Evolutionary conservation across 2,113 vertebrate species (phyloP).

Genomic region (Toxotes jaculatrix): DNA sequence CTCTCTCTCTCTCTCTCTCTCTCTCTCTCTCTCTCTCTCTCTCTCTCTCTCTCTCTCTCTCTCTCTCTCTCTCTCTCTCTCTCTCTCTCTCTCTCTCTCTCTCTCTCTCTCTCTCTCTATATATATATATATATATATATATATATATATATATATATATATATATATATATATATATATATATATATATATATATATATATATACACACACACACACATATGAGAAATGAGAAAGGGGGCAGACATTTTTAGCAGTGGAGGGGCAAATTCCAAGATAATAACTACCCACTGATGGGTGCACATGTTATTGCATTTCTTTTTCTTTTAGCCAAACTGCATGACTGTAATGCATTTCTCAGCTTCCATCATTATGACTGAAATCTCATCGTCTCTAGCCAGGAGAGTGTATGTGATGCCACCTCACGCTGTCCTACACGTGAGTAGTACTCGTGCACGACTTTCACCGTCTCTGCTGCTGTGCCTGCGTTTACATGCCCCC

Average conservation of each 20-base stretch:
- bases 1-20: too few species aligned
- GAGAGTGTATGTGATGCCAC: conserved; percentile 41
- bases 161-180: too few species aligned
- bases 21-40: too few species aligned
- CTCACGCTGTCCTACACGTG: conserved; percentile 80
- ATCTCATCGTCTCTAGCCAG: conserved; percentile 36
- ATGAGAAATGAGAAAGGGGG: not conserved
- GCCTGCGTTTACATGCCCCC: conserved; percentile 57
- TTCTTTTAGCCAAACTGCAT: conserved; percentile 6
- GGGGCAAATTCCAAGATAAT: not conserved
- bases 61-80: too few species aligned
- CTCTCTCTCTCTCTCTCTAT: too few species aligned
- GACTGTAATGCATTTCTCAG: conserved; percentile 9
- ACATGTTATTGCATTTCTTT: not conserved
- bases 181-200: too few species aligned
- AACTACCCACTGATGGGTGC: not conserved
- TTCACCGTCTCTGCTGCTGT: conserved; percentile 58
- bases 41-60: too few species aligned
- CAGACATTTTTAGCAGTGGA: not conserved
- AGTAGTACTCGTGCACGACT: conserved; percentile 61
- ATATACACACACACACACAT: too few species aligned
- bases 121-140: too few species aligned
- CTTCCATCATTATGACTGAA: conserved; percentile 39
- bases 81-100: too few species aligned
- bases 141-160: too few species aligned